Percentiles rank a stretch among this genome's conserved stretches.
Evolutionary conservation across 2,797 vertebrate species (phyloP).

Genomic region (Notolepis coatsorum): DNA sequence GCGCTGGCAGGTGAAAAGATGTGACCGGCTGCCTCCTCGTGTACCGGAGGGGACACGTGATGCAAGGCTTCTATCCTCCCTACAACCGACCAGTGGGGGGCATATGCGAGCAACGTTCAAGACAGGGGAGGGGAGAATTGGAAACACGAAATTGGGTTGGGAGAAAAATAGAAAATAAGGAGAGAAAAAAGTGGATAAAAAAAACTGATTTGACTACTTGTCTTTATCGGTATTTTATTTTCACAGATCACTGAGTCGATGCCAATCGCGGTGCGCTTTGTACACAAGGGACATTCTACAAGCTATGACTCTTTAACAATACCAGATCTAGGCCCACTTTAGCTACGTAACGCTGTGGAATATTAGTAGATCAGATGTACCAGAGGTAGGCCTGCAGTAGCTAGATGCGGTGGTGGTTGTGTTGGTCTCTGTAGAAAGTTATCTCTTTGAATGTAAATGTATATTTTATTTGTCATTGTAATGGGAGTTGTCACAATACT

Average conservation of each 20-base stretch:
- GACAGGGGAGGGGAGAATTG: too few species aligned
- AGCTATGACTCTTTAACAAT: conserved; percentile 17
- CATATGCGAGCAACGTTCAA: too few species aligned
- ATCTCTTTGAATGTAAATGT: neutral
- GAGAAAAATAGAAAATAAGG: too few species aligned
- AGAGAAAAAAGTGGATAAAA: too few species aligned
- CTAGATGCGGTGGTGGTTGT: neutral
- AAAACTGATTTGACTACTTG: too few species aligned
- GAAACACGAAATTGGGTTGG: too few species aligned
- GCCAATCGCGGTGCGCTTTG: conserved; percentile 26
- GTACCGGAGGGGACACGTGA: too few species aligned
- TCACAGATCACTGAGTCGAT: conserved; percentile 5
- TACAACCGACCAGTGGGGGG: too few species aligned
- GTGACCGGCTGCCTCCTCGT: too few species aligned
- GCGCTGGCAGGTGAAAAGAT: too few species aligned
- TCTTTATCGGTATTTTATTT: too few species aligned
- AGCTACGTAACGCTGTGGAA: neutral
- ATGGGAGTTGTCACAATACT: neutral
- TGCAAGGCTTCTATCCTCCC: too few species aligned
- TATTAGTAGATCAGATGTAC: neutral
- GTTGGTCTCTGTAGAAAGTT: neutral
- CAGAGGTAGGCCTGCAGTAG: neutral
- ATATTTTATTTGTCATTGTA: neutral
- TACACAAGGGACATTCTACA: conserved; percentile 3
- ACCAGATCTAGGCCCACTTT: conserved; percentile 8